Conservation (phyloP, 1,140 invertebrate genomes). For the Campodea augens region DNA sequence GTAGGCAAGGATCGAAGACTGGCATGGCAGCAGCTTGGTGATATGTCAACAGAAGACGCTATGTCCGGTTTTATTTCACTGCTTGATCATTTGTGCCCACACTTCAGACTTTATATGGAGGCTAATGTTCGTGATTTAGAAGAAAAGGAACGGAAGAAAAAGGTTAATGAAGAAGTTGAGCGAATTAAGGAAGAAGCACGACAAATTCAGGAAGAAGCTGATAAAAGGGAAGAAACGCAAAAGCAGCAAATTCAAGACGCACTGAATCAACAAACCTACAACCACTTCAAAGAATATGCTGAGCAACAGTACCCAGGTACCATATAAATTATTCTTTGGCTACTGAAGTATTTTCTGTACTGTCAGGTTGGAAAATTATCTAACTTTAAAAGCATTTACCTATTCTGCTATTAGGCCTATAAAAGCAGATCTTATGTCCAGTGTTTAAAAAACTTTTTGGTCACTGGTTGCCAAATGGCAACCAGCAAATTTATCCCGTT, state of each 20-base stretch:
- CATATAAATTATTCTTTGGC: too few species aligned
- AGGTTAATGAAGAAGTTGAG: constrained; percentile 13
- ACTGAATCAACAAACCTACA: constrained; percentile 87
- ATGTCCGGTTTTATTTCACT: constrained; percentile 81
- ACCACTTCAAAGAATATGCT: constrained; percentile 83
- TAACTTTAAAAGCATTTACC: too few species aligned
- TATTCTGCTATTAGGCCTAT: too few species aligned
- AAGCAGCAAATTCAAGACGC: constrained; percentile 83
- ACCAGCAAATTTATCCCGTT: too few species aligned
- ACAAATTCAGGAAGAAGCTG: constrained; percentile 47
- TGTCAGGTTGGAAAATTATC: too few species aligned
- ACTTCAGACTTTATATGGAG: constrained; percentile 79
- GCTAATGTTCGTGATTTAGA: constrained; percentile 72
- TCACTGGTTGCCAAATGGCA: too few species aligned
- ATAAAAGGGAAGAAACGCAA: constrained; percentile 7
- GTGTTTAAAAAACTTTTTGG: too few species aligned
- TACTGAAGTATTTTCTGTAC: too few species aligned
- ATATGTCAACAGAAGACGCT: constrained; percentile 64
- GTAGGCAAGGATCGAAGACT: constrained; percentile 81
- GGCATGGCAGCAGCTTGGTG: constrained; percentile 79
- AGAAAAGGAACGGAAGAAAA: constrained; percentile 35
- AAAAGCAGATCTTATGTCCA: too few species aligned
- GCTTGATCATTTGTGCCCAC: constrained; percentile 64
- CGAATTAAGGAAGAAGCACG: constrained; percentile 8
- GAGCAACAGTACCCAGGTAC: constrained; percentile 88